Base-by-base conservation (phyloP, 2,888 invertebrate genomes). In the Fragum sueziense region DNA sequence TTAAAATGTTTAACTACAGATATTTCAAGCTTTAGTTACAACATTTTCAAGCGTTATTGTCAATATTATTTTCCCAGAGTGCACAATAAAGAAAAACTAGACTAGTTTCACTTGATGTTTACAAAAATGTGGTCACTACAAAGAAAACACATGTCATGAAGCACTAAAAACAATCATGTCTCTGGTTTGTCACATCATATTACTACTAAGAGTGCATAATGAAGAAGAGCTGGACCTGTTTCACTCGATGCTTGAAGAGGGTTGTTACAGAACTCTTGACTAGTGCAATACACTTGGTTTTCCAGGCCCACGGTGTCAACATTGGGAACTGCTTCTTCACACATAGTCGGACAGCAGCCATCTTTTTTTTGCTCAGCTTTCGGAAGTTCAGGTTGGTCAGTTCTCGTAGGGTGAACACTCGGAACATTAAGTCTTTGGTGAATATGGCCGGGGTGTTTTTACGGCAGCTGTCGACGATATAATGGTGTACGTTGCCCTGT, bases 201-300 rank as follows among this genome's bases (percentile, higher is more conserved):
- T n/a, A n/a, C n/a, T n/a, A 57, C 31, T 9, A 41, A 20, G 69
- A 52, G 70, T 80, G 76, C 68, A 82, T 74, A 25, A 61, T 41
- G n/a, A 76, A 65, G 69, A 83, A 83, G 27, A 65, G 54, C 73
- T 83, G 80, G 7, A 83, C 76, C 3, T 83, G 83, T 29, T 31
- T 62, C 9, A 83, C 80, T 57, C 83, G 51, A 37, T 76, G 62
- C 47, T 76, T 80, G 70, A 83, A 83, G 51, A 83, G 34, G 0
- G 72, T 72, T 0, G 29, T 31, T 20, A 83, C 78, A 11, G 83
- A 80, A 0, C 75, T 62, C 47, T 80, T 80, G n/a, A 83, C 70
- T 17, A 73, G 70, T 0, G 68, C 37, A n/a, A 77, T 33, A 57
- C 80, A 83, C 17, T 47, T 72, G 2, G 27, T 54, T 25, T 41